These are phyloP conservation scores for Marmota monax DNA, from an alignment of 2,113 vertebrate species.

Conservation along the genomic window DNA sequence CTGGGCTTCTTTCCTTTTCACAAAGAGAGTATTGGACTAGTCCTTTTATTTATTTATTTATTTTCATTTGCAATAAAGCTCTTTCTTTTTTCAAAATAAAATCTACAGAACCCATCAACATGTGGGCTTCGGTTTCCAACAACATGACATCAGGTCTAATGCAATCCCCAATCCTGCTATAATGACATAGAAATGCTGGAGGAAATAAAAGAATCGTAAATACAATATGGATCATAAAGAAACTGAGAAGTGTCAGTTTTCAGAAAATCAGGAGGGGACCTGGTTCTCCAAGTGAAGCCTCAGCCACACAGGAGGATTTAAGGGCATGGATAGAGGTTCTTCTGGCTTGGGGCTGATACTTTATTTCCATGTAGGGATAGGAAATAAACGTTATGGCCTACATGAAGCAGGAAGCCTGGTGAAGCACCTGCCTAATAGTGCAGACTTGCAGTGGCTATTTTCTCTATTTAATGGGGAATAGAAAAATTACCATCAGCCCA, in stretches of 20 bases:
- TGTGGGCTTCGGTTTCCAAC: not conserved
- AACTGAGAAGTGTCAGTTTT: not conserved
- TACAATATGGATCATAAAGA: not conserved
- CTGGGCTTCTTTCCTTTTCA: not conserved
- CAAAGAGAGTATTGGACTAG: not conserved
- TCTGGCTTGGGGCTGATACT: not conserved
- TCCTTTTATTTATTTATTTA: not conserved
- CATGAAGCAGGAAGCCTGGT: not conserved
- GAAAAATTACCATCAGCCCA: not conserved
- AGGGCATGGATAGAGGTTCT: not conserved
- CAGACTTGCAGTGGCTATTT: not conserved
- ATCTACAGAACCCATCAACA: not conserved
- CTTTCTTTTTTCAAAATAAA: constrained; percentile 23
- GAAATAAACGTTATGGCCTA: not conserved
- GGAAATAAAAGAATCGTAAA: not conserved
- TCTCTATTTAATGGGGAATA: not conserved
- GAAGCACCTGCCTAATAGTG: not conserved
- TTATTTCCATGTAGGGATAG: not conserved
- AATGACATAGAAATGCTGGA: not conserved
- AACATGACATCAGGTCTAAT: not conserved
- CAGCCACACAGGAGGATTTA: not conserved
- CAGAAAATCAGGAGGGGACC: not conserved
- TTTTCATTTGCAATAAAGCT: not conserved
- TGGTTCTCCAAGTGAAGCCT: not conserved
- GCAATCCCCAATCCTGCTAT: not conserved